Evolutionary conservation across 23 tunicate species (phyloP).

Genomic region (Halocynthia aurantium): DNA sequence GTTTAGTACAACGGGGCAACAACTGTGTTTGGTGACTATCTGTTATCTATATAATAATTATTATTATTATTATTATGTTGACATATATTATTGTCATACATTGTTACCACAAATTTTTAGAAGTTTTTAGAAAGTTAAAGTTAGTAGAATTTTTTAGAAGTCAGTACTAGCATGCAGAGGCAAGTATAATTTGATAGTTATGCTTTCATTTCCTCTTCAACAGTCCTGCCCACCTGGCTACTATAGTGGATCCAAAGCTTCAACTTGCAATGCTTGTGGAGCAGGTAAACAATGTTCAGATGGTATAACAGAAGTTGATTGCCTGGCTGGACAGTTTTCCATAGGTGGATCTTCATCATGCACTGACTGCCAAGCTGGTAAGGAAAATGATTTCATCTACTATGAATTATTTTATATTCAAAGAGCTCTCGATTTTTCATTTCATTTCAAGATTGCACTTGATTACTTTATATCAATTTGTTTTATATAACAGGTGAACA

Average conservation of each 20-base stretch:
- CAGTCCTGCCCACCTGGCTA: constrained; percentile 67
- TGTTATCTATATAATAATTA: neutral
- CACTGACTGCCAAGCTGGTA: constrained; percentile 46
- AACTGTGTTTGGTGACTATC: constrained; percentile 32
- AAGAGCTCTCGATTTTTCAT: neutral
- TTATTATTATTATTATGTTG: neutral
- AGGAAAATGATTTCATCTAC: neutral
- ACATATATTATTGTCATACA: neutral
- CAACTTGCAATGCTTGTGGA: constrained; percentile 45
- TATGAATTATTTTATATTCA: no score
- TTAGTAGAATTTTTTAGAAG: no score
- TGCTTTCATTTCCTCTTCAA: neutral
- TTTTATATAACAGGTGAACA: constrained; percentile 35
- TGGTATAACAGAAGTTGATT: constrained; percentile 14
- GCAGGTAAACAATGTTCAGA: constrained; percentile 46
- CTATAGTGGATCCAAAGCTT: constrained; percentile 41
- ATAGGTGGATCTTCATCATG: constrained; percentile 36
- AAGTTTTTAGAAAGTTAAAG: no score
- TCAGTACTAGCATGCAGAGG: no score
- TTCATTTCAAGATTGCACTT: neutral
- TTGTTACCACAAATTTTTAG: no score
- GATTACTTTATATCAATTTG: neutral
- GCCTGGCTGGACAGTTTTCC: constrained; percentile 47
- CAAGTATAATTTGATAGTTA: no score
- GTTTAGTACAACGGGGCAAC: constrained; percentile 38